Conservation (phyloP, 2,797 vertebrate species). For the Pampus argenteus region DNA sequence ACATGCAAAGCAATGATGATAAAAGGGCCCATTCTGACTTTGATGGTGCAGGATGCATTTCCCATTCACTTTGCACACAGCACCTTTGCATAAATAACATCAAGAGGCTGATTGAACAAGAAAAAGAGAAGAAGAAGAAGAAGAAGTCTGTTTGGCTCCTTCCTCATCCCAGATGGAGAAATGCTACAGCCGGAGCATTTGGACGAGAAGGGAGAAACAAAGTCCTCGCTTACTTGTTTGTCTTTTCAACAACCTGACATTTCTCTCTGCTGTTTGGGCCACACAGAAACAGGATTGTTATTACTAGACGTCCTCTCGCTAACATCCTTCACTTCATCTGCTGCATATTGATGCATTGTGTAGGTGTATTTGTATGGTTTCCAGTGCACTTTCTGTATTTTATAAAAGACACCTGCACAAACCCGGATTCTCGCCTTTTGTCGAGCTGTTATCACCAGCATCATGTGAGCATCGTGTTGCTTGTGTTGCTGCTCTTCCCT, state of each 20-base stretch:
- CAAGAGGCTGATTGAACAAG: conserved; percentile 10
- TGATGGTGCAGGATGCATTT: conserved; percentile 27
- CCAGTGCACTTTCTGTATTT: conserved; percentile 1
- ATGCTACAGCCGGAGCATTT: conserved; percentile 35
- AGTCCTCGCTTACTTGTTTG: background rate
- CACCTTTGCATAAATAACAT: conserved; percentile 51
- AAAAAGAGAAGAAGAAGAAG: background rate
- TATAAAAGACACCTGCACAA: conserved; percentile 52
- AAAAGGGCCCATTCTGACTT: conserved; percentile 30
- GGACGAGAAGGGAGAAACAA: background rate
- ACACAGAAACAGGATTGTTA: background rate
- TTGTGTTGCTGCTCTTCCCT: too few species aligned
- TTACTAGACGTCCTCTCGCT: background rate
- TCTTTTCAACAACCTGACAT: background rate
- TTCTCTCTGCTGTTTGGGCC: background rate
- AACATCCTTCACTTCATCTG: background rate
- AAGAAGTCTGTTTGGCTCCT: conserved; percentile 44
- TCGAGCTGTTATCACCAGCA: conserved; percentile 1
- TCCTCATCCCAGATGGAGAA: conserved; percentile 50
- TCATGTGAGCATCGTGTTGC: conserved; percentile 36
- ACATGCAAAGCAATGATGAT: conserved; percentile 57
- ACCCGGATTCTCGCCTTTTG: conserved; percentile 34
- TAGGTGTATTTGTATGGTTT: conserved; percentile 31
- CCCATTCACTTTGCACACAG: conserved; percentile 26
- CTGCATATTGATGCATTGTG: background rate